Conservation (phyloP, 2,888 invertebrate species). For the Orchestes rusci region DNA sequence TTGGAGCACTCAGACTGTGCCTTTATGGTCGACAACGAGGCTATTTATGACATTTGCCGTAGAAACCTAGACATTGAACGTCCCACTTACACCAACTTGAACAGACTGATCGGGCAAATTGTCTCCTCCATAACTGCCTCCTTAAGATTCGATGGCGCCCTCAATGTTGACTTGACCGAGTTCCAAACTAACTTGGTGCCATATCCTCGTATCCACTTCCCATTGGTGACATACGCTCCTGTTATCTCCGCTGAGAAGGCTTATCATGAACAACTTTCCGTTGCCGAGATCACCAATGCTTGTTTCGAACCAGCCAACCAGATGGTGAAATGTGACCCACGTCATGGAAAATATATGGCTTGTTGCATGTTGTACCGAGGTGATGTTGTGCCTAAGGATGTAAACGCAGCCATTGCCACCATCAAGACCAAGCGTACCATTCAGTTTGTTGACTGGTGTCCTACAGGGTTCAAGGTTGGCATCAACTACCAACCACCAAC, state of each 20-base stretch:
- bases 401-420: slow-evolving; percentile 90
- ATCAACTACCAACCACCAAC: too few species aligned
- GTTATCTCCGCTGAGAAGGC: slow-evolving; percentile 93
- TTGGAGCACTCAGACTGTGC: slow-evolving; percentile 93
- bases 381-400: slow-evolving; percentile 84
- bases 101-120: slow-evolving; percentile 92
- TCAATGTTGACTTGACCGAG: slow-evolving; percentile 90
- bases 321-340: slow-evolving; percentile 91
- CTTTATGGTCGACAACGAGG: too few species aligned
- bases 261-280: slow-evolving; percentile 86
- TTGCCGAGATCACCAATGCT: slow-evolving; percentile 89
- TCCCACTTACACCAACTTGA: slow-evolving; percentile 94
- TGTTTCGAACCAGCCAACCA: slow-evolving; percentile 96
- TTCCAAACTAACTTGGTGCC: slow-evolving; percentile 95
- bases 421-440: slow-evolving; percentile 93
- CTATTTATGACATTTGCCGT: slow-evolving; percentile 88
- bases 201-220: slow-evolving; percentile 91
- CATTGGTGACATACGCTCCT: slow-evolving; percentile 94
- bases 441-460: slow-evolving; percentile 88
- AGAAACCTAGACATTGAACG: slow-evolving; percentile 92
- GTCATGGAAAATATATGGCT: slow-evolving; percentile 92
- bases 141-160: slow-evolving; percentile 85
- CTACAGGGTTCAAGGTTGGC: too few species aligned
- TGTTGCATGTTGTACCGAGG: slow-evolving; percentile 81
- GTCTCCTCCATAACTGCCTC: slow-evolving; percentile 91